Conservation (phyloP, 2,113 vertebrate species). For the Channa maculata region DNA sequence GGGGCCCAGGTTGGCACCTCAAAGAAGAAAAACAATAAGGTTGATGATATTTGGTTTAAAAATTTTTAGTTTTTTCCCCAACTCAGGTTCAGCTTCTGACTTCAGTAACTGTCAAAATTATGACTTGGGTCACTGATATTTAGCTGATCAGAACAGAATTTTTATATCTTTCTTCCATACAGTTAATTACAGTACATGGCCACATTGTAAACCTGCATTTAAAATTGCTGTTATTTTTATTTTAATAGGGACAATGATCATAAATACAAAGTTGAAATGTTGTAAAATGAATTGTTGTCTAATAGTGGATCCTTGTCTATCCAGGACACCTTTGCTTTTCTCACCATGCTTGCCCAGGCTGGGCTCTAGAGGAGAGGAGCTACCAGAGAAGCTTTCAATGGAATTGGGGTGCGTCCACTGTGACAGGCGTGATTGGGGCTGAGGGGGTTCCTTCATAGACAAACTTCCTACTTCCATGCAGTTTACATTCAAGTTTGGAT, state of each 20-base stretch:
- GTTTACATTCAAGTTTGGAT: conserved; percentile 95
- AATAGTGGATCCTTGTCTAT: background rate
- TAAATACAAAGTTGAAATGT: background rate
- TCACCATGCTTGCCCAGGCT: conserved; percentile 93
- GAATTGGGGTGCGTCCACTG: conserved; percentile 99
- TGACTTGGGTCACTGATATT: background rate
- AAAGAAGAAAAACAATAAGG: background rate
- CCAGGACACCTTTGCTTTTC: conserved; percentile 17
- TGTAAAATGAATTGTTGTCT: background rate
- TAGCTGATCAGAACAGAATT: background rate
- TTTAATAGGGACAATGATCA: background rate
- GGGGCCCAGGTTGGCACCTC: conserved; percentile 92
- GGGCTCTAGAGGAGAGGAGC: conserved; percentile 92
- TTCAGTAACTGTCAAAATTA: too few relatives aligned
- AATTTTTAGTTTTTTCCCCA: too few relatives aligned
- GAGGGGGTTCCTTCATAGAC: conserved; percentile 94
- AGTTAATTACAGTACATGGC: background rate
- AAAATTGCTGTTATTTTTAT: background rate
- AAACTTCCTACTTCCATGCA: conserved; percentile 93
- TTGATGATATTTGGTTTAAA: too few relatives aligned
- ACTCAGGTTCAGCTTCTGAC: too few relatives aligned
- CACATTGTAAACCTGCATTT: background rate
- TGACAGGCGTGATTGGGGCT: conserved; percentile 97
- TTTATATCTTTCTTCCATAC: background rate
- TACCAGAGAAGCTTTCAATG: conserved; percentile 92